phyloP scores from a whole-genome alignment of 37 sponge, comb jelly and placozoan species.

The Aplysina aerophoba region DNA sequence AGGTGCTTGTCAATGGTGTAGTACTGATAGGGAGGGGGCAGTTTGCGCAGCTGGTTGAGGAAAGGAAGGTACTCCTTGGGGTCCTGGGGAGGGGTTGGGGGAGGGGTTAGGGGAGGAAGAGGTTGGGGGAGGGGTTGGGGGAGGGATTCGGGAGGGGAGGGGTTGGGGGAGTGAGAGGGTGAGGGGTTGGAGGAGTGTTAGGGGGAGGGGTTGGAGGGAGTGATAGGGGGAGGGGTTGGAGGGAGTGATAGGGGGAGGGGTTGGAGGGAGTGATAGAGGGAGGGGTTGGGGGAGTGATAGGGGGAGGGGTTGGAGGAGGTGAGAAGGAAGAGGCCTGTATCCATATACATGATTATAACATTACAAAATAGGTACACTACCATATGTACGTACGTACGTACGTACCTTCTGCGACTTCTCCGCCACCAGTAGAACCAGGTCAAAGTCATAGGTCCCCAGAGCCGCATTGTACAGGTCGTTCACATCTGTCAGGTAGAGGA shows the following conservation, averaged over 20 bases:
- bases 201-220: background rate
- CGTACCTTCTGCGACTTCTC: constrained; percentile 74
- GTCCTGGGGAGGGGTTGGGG: constrained; percentile 51
- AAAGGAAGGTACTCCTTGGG: constrained; percentile 97
- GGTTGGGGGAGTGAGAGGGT: background rate
- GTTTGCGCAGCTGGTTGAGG: constrained; percentile 75
- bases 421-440: constrained; percentile 89
- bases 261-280: background rate
- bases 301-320: background rate
- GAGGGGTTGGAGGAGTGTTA: background rate
- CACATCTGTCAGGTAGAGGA: constrained; percentile 82
- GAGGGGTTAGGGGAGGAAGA: background rate
- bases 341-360: too few relatives aligned
- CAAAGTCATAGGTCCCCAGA: constrained; percentile 93
- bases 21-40: constrained; percentile 62
- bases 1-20: constrained; percentile 78
- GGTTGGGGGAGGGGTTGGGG: background rate
- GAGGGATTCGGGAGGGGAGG: background rate
- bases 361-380: background rate
- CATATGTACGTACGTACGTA: constrained; percentile 25
- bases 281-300: background rate
- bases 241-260: background rate
- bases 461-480: constrained; percentile 86
- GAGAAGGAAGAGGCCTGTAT: too few relatives aligned
- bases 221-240: background rate